A percentile compares a stretch with the other conserved stretches of the same genome.
These are phyloP conservation scores for Mechanitis mazaeus DNA, from an alignment of 2,888 invertebrate genomes.

Conservation along the genomic window DNA sequence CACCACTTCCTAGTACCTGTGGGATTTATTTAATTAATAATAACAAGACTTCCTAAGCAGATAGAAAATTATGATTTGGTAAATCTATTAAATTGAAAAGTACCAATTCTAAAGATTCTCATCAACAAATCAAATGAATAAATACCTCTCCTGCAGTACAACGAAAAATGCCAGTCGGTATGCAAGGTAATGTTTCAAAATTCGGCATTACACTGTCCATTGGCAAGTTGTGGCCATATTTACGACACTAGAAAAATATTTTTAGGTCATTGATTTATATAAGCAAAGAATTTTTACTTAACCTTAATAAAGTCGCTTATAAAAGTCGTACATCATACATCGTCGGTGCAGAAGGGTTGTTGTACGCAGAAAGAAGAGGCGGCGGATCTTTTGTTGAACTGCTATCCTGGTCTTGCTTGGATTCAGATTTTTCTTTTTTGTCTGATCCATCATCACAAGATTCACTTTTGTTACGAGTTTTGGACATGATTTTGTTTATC, in stretches of 20 bases:
- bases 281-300: background rate
- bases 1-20: conserved; percentile 51
- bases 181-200: conserved; percentile 41
- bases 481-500: background rate
- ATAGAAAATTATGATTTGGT: too few species aligned
- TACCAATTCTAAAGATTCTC: too few species aligned
- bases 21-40: conserved; percentile 11
- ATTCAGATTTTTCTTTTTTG: background rate
- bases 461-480: background rate
- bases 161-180: conserved; percentile 56
- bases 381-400: conserved; percentile 1
- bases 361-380: conserved; percentile 12
- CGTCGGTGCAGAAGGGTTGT: conserved; percentile 30
- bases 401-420: background rate
- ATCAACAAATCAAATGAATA: background rate
- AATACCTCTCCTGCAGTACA: conserved; percentile 50
- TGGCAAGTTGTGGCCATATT: conserved; percentile 48
- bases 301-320: background rate
- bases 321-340: conserved; percentile 39
- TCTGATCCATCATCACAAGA: conserved; percentile 6
- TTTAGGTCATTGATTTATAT: background rate
- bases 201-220: conserved; percentile 27
- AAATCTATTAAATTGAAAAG: too few species aligned
- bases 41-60: background rate
- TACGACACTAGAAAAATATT: conserved; percentile 45